Percentiles rank a stretch among this genome's conserved stretches.
Evolutionary conservation across 2,113 vertebrate species (phyloP).

Genomic region (Promerops cafer): DNA sequence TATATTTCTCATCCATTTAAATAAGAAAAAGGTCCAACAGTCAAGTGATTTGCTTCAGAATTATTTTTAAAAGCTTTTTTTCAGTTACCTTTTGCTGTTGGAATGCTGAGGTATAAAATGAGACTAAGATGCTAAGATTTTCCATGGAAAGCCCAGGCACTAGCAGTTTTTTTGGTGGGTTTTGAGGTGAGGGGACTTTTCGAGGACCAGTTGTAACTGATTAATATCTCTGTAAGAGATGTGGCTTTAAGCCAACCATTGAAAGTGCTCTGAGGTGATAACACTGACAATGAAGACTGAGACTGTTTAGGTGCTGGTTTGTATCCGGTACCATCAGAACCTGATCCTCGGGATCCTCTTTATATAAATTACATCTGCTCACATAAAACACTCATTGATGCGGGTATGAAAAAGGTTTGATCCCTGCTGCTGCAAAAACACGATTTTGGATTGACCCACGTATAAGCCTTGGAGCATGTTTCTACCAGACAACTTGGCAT

Average conservation of each 20-base stretch:
- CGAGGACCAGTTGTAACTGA: not conserved
- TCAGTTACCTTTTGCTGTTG: not conserved
- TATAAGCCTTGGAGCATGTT: not conserved
- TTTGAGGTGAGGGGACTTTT: not conserved
- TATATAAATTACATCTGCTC: not conserved
- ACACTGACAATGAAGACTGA: not conserved
- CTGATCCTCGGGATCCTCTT: not conserved
- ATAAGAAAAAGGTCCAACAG: not conserved
- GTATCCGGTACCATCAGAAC: not conserved
- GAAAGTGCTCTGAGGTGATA: not conserved
- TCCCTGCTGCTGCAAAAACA: not conserved
- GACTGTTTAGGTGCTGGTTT: not conserved
- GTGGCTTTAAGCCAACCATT: not conserved
- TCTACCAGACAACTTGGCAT: not conserved
- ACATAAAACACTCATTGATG: not conserved
- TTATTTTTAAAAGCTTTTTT: not conserved
- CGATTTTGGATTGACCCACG: not conserved
- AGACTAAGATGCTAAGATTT: not conserved
- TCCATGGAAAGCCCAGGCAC: not conserved
- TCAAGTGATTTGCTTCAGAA: not conserved
- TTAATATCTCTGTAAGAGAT: not conserved
- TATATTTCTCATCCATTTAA: not conserved
- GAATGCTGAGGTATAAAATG: fast-evolving
- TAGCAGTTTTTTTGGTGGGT: not conserved
- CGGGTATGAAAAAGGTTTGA: not conserved